Evolutionary conservation across 1,140 invertebrate species (phyloP).

Genomic region (Trichonephila clavipes): DNA sequence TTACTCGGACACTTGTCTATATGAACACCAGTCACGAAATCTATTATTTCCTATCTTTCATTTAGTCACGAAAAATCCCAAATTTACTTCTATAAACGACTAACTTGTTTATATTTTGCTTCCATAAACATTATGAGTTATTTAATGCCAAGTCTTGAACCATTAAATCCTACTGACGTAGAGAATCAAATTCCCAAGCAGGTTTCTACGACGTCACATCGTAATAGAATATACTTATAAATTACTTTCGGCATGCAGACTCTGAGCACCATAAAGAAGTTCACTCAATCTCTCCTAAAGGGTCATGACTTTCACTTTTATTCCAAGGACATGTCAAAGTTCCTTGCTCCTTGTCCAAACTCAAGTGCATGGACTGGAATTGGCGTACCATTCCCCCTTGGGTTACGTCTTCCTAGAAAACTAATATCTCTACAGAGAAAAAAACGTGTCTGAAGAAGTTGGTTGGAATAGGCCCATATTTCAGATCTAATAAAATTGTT

Average conservation of each 20-base stretch:
- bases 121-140: neutral
- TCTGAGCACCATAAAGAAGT: neutral
- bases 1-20: neutral
- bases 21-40: neutral
- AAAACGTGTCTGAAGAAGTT: no score
- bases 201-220: neutral
- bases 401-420: no score
- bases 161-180: neutral
- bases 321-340: neutral
- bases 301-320: slow-evolving; percentile 3
- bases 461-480: no score
- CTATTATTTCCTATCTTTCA: neutral
- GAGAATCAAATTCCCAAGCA: neutral
- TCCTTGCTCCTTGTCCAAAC: neutral
- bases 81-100: neutral
- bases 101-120: neutral
- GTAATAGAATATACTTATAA: neutral
- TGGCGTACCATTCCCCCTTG: neutral
- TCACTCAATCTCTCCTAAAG: neutral
- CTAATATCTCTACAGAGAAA: no score
- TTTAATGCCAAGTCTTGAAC: neutral
- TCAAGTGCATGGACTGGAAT: neutral
- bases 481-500: no score
- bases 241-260: neutral
- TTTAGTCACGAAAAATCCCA: neutral